Base-by-base conservation (phyloP, 2,113 vertebrate genomes). In the Catharus bicknelli region DNA sequence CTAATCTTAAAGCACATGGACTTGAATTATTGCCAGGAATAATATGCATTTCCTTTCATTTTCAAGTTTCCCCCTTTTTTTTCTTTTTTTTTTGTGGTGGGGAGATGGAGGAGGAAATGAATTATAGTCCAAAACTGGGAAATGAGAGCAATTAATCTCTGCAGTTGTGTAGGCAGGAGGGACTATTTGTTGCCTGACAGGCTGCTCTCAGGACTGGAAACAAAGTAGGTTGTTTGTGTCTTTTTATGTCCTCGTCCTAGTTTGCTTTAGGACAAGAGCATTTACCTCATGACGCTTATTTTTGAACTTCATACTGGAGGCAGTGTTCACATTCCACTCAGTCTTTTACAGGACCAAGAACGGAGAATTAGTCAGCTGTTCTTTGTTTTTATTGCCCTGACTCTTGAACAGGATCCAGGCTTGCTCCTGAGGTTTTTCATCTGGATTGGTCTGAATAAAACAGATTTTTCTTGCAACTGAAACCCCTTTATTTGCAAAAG, bases 261-360 rank as follows among this genome's bases (percentile, higher is more conserved):
- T 94, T 96, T 88, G 87, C 95, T 96, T 91, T 94, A 94, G 96
- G 96, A 96, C 95, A 95, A 95, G 93, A 96, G 93, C 91, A 80
- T 96, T 96, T 96, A 95, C 95, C 87, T 96, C 96, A 94, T 90
- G 94, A 94, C 13, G 72, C 95, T 95, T 94, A 94, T 96, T 96
- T 96, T 87, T 95, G 93, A 96, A 91, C 94, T 94, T 95, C 96
- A 90, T 93, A 91, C 95, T 91, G 87, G 75, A 95, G 95, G 93
- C 94, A 91, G 75, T 57, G 90, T 94, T 96, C 95, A 68, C 95
- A 95, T 96, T 96, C 96, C 95, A 70, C 86, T 91, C 94, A 90
- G 93, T 90, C 91, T 94, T 95, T 94, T 93, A 67, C 80, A 85
- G 90, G 90, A 93, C 84, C 59, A 27, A 90, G 94, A 89, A 74